Evolutionary conservation across 2,797 vertebrate species (phyloP).

Genomic region (Scarus forsteni): DNA sequence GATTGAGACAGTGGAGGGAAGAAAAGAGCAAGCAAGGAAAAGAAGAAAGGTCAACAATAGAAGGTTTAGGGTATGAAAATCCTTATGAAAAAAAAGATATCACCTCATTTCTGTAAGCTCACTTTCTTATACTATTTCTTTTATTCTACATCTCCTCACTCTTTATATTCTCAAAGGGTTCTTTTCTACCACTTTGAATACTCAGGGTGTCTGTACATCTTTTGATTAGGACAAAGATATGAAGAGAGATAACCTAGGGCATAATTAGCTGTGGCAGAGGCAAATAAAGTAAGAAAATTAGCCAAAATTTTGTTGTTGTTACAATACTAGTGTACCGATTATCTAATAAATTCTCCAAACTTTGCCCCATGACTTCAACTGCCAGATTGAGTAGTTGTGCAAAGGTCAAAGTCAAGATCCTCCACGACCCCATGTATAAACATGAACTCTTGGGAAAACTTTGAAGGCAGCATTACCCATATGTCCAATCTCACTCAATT

Average conservation of each 20-base stretch:
- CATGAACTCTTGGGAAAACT: too few relatives aligned
- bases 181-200: too few relatives aligned
- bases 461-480: too few relatives aligned
- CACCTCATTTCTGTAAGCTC: neutral
- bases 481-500: too few relatives aligned
- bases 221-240: slow-evolving; percentile 22
- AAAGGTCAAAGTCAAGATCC: too few relatives aligned
- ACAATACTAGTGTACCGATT: too few relatives aligned
- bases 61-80: neutral
- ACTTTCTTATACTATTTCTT: neutral
- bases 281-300: neutral
- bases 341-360: too few relatives aligned
- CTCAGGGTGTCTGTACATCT: neutral
- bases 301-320: neutral
- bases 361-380: too few relatives aligned
- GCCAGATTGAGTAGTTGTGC: too few relatives aligned
- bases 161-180: too few relatives aligned
- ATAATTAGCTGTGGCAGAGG: neutral
- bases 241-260: neutral
- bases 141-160: too few relatives aligned
- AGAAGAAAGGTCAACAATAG: neutral
- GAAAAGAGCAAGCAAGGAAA: neutral
- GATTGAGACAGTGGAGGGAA: neutral
- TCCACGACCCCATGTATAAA: too few relatives aligned
- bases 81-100: neutral